Base-by-base conservation (phyloP, 1,140 invertebrate species). In the Eupeodes corollae region DNA sequence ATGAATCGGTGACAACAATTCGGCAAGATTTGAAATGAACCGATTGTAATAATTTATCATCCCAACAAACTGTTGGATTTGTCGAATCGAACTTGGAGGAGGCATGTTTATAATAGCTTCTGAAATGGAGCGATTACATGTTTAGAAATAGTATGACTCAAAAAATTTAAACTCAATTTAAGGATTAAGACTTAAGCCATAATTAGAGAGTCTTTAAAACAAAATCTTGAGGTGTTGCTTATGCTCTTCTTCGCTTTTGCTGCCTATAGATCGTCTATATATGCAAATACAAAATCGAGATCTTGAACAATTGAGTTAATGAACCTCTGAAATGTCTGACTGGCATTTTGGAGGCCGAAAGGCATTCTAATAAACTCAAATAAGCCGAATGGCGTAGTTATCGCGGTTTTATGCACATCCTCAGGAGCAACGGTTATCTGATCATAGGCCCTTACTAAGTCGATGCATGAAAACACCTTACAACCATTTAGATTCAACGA, bases 211-310 rank as follows among this genome's bases (percentile, higher is more conserved):
- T 26, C 55, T 34, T 13, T 44, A 14, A 35, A 61, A 61, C 5
- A 65, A 35, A 14, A 34, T 21, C 14, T 51, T 30, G 12, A 63
- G 48, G 41, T 69, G 57, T 37, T 48, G 6, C 0, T 44, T 12
- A 48, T 71, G 64, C 43, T 68, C 54, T 33, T 59, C 50, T 31
- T 50, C 45, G 35, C 46, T 49, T 39, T 44, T 49, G 1, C 61
- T 70, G 37, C 21, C 71, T 6, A 78, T 55, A 80, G 67, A 52
- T 79, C 77, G 52, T 79, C 76, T 32, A 52, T 32, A 35, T 51
- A 61, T 3, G 41, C 43, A 44, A 59, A 69, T 13, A 57, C 53
- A 13, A 70, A 52, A 10, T 57, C 68, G 59, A 49, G 49, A 15
- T 56, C 70, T 42, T 55, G 12, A 3, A 74, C 53, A 1, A 75